Evolutionary conservation across 1,140 invertebrate genomes (phyloP).

Genomic region (Goniozus legneri): DNA sequence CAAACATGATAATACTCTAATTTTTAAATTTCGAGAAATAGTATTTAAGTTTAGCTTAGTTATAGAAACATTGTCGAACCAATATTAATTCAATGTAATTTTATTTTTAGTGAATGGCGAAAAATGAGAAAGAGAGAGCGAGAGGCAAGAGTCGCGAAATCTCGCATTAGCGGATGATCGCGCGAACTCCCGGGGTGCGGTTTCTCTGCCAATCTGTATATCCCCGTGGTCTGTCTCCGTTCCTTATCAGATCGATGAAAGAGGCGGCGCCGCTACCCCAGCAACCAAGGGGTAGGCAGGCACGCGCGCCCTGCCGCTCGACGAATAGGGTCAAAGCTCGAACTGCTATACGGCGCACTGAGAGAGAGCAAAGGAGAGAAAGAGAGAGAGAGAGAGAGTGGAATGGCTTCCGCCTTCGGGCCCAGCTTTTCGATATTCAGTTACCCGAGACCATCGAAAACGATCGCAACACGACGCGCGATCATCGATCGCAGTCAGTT

Average conservation of each 20-base stretch:
- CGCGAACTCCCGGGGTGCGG: too few species aligned
- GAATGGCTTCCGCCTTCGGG: slow-evolving; percentile 23
- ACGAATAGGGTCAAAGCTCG: slow-evolving; percentile 27
- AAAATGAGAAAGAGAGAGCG: too few species aligned
- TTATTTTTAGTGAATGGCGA: too few species aligned
- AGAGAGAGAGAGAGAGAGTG: not conserved
- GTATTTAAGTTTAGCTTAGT: too few species aligned
- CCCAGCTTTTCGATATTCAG: not conserved
- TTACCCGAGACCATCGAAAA: slow-evolving; percentile 13
- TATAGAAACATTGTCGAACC: too few species aligned
- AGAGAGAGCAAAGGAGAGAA: too few species aligned
- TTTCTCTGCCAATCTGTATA: too few species aligned
- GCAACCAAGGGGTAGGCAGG: slow-evolving; percentile 29
- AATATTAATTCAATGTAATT: too few species aligned
- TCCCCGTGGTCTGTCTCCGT: not conserved
- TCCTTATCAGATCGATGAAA: slow-evolving; percentile 46
- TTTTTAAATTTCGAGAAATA: too few species aligned
- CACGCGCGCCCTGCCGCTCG: slow-evolving; percentile 25
- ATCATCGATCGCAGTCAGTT: too few species aligned
- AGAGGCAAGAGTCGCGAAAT: too few species aligned
- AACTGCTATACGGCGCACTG: slow-evolving; percentile 20
- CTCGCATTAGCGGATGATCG: not conserved
- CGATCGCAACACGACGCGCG: slow-evolving; percentile 13
- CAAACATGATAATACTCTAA: too few species aligned
- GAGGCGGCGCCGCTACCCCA: slow-evolving; percentile 40